These are phyloP conservation scores for Rhagoletis pomonella DNA, from an alignment of 1,140 invertebrate genomes.

Conservation along the genomic window DNA sequence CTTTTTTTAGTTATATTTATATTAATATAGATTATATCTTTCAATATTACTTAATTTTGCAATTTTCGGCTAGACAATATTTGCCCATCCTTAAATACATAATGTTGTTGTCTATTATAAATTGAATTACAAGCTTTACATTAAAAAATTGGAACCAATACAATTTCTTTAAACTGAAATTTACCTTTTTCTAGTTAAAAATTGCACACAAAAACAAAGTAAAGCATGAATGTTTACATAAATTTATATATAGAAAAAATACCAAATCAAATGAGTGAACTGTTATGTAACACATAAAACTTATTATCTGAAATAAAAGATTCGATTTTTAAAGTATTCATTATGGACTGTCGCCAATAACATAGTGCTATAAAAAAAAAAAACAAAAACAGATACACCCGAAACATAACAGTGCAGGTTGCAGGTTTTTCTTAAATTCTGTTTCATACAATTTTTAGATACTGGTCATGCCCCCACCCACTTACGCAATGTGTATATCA, in stretches of 20 bases:
- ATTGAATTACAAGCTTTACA: background rate
- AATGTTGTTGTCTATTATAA: background rate
- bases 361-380: too few relatives aligned
- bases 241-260: conserved; percentile 30
- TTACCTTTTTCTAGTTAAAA: conserved; percentile 32
- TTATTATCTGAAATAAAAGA: conserved; percentile 46
- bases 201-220: background rate
- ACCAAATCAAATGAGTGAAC: background rate
- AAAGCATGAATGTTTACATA: conserved; percentile 1
- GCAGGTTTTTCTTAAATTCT: too few relatives aligned
- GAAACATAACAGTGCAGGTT: too few relatives aligned
- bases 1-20: background rate
- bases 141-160: background rate
- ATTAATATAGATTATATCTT: background rate
- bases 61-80: conserved; percentile 23
- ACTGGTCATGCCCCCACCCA: too few relatives aligned
- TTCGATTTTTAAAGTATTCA: conserved; percentile 19
- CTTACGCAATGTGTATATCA: too few relatives aligned
- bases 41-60: background rate
- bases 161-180: conserved; percentile 7
- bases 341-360: too few relatives aligned
- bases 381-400: too few relatives aligned
- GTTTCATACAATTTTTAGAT: too few relatives aligned
- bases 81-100: background rate
- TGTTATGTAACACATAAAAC: conserved; percentile 47